phyloP scores from a whole-genome alignment of 2,888 invertebrate genomes.

The Lasioglossum morio region DNA sequence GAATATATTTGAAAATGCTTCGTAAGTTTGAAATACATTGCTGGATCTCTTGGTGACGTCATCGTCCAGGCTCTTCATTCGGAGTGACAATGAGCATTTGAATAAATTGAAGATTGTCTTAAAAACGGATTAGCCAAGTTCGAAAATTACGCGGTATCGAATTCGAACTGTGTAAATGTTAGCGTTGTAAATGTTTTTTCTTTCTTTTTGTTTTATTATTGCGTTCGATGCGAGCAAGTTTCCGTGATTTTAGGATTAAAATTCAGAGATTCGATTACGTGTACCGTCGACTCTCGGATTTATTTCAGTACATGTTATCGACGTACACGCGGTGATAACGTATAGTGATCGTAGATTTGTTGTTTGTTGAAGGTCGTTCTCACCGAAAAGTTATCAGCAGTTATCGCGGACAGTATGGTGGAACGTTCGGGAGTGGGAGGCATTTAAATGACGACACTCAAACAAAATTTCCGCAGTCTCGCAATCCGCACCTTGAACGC shows the following conservation, averaged over 20 bases:
- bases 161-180: not conserved
- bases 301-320: slow-evolving; percentile 5
- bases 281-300: not conserved
- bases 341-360: not conserved
- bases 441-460: slow-evolving; percentile 22
- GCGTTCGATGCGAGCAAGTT: not conserved
- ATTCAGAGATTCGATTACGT: not conserved
- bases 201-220: not conserved
- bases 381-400: not conserved
- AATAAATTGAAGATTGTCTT: not conserved
- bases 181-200: not conserved
- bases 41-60: not conserved
- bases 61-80: not conserved
- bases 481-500: not conserved
- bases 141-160: not conserved
- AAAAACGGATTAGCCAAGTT: not conserved
- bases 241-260: not conserved
- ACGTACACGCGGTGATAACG: not conserved
- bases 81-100: too few relatives aligned
- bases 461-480: slow-evolving; percentile 2
- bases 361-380: not conserved
- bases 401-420: not conserved
- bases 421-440: slow-evolving; percentile 25
- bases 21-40: not conserved
- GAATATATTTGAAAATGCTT: not conserved